Conservation (phyloP, 2,888 invertebrate species). For the Dyspetes luteomarginatus region DNA sequence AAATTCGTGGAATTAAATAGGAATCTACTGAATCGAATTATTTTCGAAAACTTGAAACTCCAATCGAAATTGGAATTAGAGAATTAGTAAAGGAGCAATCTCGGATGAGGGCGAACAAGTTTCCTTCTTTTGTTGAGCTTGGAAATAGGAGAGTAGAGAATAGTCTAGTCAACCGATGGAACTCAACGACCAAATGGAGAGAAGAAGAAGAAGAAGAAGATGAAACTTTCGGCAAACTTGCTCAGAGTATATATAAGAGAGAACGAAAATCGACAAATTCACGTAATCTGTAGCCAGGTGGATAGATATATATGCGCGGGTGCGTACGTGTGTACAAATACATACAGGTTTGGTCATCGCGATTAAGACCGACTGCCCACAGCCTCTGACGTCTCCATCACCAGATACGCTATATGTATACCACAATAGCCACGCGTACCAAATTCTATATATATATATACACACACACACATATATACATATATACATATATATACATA, state of each 20-base stretch:
- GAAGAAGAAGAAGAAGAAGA: neutral
- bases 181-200: neutral
- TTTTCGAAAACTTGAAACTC: neutral
- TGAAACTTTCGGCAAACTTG: neutral
- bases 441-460: neutral
- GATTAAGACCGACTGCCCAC: neutral
- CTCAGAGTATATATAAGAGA: neutral
- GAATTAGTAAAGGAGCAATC: constrained; percentile 22
- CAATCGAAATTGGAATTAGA: constrained; percentile 38
- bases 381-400: neutral
- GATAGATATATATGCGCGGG: neutral
- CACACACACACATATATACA: no score
- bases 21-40: neutral
- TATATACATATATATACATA: no score
- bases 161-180: neutral
- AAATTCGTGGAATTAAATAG: neutral
- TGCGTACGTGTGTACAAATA: neutral
- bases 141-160: neutral
- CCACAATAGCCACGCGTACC: neutral
- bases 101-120: constrained; percentile 12
- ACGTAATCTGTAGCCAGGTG: constrained; percentile 1
- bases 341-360: neutral
- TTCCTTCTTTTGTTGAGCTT: constrained; percentile 14
- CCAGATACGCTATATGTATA: neutral
- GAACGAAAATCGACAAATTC: neutral